A percentile compares a stretch with the other conserved stretches of the same genome.
These are phyloP conservation scores for Zele albiditarsus DNA, from an alignment of 2,888 invertebrate genomes.

Conservation along the genomic window DNA sequence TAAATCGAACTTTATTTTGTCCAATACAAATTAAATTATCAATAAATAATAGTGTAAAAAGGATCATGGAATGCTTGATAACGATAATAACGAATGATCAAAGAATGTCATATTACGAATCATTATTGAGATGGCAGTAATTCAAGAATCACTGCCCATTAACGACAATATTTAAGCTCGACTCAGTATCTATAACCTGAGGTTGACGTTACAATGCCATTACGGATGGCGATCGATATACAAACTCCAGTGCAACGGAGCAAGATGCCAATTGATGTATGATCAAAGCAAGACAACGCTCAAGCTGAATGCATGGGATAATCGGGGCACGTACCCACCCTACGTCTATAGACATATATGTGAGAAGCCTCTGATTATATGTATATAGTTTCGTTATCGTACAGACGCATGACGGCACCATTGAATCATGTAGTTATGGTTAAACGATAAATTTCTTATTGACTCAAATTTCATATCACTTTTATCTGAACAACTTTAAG, in stretches of 20 bases:
- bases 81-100: neutral
- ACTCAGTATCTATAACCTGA: neutral
- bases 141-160: neutral
- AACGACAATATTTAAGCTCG: neutral
- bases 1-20: neutral
- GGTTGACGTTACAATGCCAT: neutral
- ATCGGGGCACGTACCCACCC: slow-evolving; percentile 5
- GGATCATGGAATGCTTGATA: no score
- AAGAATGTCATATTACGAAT: neutral
- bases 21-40: no score
- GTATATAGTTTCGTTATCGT: slow-evolving; percentile 36
- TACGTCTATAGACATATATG: slow-evolving; percentile 6
- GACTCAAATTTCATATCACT: neutral
- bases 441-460: slow-evolving; percentile 31
- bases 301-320: slow-evolving; percentile 26
- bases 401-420: slow-evolving; percentile 34
- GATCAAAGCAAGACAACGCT: slow-evolving; percentile 31
- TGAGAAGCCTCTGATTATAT: neutral
- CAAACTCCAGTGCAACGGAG: neutral
- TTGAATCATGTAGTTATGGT: slow-evolving; percentile 22
- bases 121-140: neutral
- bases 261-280: slow-evolving; percentile 39
- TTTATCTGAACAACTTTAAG: neutral
- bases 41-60: no score
- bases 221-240: slow-evolving; percentile 2